A percentile compares a stretch with the other conserved stretches of the same genome.
Evolutionary conservation across 2,113 vertebrate genomes (phyloP).

Genomic region (Ailurus styani): DNA sequence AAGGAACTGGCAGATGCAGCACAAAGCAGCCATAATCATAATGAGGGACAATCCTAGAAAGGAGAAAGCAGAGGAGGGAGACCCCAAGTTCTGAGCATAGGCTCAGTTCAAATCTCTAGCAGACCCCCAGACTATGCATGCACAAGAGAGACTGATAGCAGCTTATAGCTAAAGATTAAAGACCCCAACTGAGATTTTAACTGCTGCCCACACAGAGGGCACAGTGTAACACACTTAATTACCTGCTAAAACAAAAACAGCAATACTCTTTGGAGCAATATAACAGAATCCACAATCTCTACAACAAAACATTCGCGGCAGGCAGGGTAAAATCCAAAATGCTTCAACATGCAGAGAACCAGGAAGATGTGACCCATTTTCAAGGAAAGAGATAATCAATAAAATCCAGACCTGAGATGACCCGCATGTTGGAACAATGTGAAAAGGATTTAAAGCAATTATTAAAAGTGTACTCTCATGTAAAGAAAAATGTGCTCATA

Average conservation of each 20-base stretch:
- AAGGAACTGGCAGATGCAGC: neutral
- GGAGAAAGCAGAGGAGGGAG: neutral
- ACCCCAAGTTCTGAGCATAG: neutral
- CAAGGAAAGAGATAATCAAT: neutral
- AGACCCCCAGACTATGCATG: rapidly evolving
- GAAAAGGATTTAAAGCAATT: neutral
- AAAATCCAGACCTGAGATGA: neutral
- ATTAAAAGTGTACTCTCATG: neutral
- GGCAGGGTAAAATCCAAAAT: neutral
- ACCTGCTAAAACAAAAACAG: neutral
- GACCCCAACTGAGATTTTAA: neutral
- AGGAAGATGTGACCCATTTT: neutral
- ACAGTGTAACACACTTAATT: neutral
- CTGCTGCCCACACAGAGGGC: neutral
- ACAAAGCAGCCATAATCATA: neutral
- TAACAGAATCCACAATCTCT: neutral
- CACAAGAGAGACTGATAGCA: neutral
- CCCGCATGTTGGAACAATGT: neutral
- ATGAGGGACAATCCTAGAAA: neutral
- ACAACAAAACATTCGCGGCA: neutral
- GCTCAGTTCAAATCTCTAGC: neutral
- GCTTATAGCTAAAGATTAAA: neutral
- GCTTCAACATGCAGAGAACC: neutral
- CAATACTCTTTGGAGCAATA: neutral
- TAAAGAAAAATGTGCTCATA: neutral